These are phyloP conservation scores for Clarias pachynema DNA, from an alignment of 2,797 vertebrate genomes.

Conservation along the genomic window DNA sequence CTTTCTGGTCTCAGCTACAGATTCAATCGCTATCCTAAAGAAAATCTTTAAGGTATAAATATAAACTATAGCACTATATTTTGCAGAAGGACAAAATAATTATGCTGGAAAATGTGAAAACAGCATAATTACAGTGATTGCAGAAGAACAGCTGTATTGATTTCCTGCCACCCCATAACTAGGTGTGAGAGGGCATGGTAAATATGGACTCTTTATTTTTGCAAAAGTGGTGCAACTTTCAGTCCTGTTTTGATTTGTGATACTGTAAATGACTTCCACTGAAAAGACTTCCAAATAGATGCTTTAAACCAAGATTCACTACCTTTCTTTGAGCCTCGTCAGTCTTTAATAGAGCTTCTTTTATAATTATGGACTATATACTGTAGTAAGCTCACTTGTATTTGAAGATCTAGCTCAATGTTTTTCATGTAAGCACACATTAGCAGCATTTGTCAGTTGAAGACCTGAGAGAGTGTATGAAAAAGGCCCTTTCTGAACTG, in stretches of 20 bases:
- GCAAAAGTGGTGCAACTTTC: neutral
- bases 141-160: neutral
- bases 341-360: neutral
- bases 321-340: no score
- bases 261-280: neutral
- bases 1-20: constrained; percentile 79
- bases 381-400: neutral
- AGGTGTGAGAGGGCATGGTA: neutral
- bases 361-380: neutral
- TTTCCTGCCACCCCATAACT: neutral
- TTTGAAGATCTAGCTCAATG: neutral
- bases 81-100: constrained; percentile 6
- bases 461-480: neutral
- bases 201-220: neutral
- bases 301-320: neutral
- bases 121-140: neutral
- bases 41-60: neutral
- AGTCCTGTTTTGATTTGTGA: no score
- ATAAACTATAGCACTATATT: neutral
- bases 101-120: neutral
- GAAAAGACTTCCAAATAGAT: neutral
- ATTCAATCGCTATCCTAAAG: constrained; percentile 73
- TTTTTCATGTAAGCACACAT: neutral
- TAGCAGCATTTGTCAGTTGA: neutral
- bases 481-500: neutral